Percentiles rank a stretch among this genome's conserved stretches.
Conservation (phyloP, 2,797 vertebrate genomes). For the Alcedo atthis region DNA sequence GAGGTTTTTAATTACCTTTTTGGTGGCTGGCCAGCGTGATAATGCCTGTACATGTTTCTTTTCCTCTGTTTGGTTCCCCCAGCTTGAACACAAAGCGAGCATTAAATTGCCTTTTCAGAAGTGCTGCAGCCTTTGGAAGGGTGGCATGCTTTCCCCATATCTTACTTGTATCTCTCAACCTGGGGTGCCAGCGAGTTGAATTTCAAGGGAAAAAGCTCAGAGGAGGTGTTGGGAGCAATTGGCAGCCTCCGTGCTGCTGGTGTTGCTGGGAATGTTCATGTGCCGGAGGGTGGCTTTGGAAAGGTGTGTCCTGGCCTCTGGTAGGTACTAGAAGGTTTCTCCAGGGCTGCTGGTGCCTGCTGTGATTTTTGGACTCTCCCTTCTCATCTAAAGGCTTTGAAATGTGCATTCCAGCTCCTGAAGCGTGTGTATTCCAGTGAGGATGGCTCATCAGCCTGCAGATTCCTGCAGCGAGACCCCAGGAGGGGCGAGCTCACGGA, state of each 20-base stretch:
- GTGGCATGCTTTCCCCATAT: neutral
- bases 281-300: neutral
- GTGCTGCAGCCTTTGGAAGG: neutral
- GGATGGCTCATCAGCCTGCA: neutral
- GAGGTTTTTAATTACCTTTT: constrained; percentile 67
- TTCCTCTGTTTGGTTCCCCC: constrained; percentile 41
- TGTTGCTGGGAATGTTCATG: accelerated
- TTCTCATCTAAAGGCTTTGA: neutral
- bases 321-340: neutral
- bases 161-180: neutral
- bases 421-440: accelerated
- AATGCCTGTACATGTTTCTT: constrained; percentile 19
- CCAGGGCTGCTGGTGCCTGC: accelerated
- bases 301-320: neutral
- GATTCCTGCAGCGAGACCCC: neutral
- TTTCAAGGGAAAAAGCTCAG: neutral
- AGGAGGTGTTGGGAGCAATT: neutral
- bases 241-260: neutral
- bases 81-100: constrained; percentile 48
- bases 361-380: accelerated
- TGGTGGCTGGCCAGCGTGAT: constrained; percentile 50
- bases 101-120: constrained; percentile 38
- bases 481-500: neutral
- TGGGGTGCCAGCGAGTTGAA: neutral
- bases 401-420: accelerated